Conservation (phyloP, 2,797 vertebrate genomes). For the Microhierax caerulescens region DNA sequence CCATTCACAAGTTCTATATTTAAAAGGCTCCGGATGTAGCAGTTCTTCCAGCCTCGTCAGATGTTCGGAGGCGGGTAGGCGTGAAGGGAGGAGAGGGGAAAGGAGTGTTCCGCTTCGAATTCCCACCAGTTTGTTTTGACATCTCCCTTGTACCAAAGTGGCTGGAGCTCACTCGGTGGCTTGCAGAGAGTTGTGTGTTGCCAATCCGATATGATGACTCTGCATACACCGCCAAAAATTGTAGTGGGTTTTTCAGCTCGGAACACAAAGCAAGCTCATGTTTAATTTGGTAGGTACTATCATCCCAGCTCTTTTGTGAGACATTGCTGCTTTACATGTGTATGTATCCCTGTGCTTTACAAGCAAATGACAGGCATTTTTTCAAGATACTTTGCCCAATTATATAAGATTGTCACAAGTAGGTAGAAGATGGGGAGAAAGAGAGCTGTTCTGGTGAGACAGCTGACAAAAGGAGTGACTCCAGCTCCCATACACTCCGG, state of each 20-base stretch:
- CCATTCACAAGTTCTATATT: constrained; percentile 71
- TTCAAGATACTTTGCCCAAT: constrained; percentile 12
- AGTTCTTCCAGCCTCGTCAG: constrained; percentile 70
- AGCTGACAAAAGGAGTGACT: constrained; percentile 37
- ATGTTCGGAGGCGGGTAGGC: constrained; percentile 71
- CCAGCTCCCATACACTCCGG: neutral
- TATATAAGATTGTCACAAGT: constrained; percentile 40
- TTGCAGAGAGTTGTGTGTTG: constrained; percentile 50
- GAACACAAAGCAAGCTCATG: constrained; percentile 71
- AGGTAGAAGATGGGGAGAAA: neutral
- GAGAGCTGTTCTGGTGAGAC: constrained; percentile 34
- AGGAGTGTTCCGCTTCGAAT: constrained; percentile 66
- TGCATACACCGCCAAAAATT: constrained; percentile 67
- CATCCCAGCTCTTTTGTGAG: constrained; percentile 58
- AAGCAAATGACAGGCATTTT: constrained; percentile 29
- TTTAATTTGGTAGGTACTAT: constrained; percentile 73
- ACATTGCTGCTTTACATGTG: constrained; percentile 60
- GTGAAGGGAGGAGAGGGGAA: constrained; percentile 63
- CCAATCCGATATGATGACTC: constrained; percentile 71
- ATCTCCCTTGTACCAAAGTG: constrained; percentile 67
- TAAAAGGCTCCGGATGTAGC: constrained; percentile 70
- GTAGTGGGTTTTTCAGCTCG: constrained; percentile 57
- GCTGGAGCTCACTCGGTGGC: constrained; percentile 67
- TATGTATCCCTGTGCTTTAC: constrained; percentile 22
- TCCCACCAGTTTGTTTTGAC: constrained; percentile 67